These are phyloP conservation scores for Gopherus evgoodei DNA, from an alignment of 2,113 vertebrate genomes.

Conservation along the genomic window DNA sequence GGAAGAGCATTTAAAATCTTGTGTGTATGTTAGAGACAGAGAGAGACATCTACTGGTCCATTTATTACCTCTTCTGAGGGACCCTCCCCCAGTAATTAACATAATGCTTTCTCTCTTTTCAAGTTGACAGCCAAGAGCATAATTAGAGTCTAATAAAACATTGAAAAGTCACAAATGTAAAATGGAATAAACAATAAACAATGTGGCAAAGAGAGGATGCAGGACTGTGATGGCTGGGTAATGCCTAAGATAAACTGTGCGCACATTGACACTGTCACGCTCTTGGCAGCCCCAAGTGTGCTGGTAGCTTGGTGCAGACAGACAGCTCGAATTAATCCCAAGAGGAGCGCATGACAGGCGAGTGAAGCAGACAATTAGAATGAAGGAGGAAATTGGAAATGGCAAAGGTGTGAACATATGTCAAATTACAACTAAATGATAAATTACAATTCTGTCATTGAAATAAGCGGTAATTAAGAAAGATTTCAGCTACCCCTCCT, in stretches of 20 bases:
- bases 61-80: constrained; percentile 42
- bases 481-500: constrained; percentile 83
- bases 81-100: constrained; percentile 75
- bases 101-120: constrained; percentile 67
- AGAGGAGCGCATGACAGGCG: constrained; percentile 95
- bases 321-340: constrained; percentile 99
- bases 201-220: constrained; percentile 38
- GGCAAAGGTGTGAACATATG: constrained; percentile 98
- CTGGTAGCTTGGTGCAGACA: constrained; percentile 93
- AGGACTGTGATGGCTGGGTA: constrained; percentile 81
- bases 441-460: constrained; percentile 99
- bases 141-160: constrained; percentile 82
- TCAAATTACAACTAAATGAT: constrained; percentile 99
- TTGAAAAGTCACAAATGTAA: constrained; percentile 70
- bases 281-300: constrained; percentile 90
- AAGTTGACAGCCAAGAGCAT: constrained; percentile 76
- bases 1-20: constrained; percentile 56
- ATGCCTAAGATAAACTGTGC: constrained; percentile 86
- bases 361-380: constrained; percentile 98
- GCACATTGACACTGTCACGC: constrained; percentile 91
- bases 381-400: constrained; percentile 96
- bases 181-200: constrained; percentile 77
- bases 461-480: constrained; percentile 91
- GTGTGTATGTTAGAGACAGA: constrained; percentile 54
- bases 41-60: constrained; percentile 77